phyloP scores from a whole-genome alignment of 2,113 vertebrate species.

The Chaetodon auriga region DNA sequence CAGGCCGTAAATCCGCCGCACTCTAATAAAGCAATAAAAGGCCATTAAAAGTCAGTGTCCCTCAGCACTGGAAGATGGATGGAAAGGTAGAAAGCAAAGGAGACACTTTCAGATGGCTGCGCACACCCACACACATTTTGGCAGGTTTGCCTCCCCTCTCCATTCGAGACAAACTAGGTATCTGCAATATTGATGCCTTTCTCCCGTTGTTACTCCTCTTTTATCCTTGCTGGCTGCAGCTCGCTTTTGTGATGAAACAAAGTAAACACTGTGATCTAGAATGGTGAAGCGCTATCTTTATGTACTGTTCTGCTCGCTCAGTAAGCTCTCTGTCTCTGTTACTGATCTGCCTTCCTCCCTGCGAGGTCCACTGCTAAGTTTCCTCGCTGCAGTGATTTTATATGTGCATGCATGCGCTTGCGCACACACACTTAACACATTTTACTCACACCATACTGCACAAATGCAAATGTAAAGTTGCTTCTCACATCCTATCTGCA shows the following conservation, averaged over 20 bases:
- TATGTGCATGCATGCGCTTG: not conserved
- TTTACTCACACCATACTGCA: constrained; percentile 8
- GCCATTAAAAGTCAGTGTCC: constrained; percentile 76
- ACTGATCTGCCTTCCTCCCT: constrained; percentile 21
- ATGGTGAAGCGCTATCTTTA: constrained; percentile 22
- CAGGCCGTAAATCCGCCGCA: constrained; percentile 72
- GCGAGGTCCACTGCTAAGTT: not conserved
- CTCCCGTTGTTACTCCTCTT: constrained; percentile 36
- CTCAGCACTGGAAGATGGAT: constrained; percentile 70
- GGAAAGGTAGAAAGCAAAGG: constrained; percentile 61
- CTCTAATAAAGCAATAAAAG: constrained; percentile 81
- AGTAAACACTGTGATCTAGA: constrained; percentile 46
- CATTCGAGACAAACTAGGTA: constrained; percentile 26
- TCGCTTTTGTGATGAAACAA: constrained; percentile 29
- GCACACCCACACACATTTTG: constrained; percentile 46
- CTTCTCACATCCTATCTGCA: not conserved
- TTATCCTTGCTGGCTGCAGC: constrained; percentile 27
- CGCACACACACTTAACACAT: not conserved
- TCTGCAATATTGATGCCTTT: constrained; percentile 55
- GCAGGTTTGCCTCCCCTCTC: constrained; percentile 25
- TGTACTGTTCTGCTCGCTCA: constrained; percentile 18
- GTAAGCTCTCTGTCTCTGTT: constrained; percentile 26
- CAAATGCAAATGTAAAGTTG: constrained; percentile 9
- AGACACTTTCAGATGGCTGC: constrained; percentile 58
- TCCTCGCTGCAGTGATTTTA: constrained; percentile 11